Evolutionary conservation across 2,797 vertebrate genomes (phyloP).

Genomic region (Schizothorax lantsangensis): DNA sequence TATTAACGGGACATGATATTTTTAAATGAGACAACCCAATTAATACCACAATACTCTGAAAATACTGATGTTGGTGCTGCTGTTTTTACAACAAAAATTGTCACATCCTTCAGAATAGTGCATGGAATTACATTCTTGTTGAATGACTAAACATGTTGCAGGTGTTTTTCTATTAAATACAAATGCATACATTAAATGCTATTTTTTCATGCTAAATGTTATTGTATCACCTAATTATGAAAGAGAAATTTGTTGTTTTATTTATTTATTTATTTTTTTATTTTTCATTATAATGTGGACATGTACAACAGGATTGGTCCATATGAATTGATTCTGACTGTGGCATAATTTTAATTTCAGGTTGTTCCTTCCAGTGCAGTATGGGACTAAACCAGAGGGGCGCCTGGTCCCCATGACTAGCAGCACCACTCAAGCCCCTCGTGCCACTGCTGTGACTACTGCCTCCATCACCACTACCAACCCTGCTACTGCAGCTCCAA

Average conservation of each 20-base stretch:
- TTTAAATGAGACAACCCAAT: neutral
- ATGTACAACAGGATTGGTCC: neutral
- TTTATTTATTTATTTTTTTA: too few species aligned
- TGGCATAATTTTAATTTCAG: conserved; percentile 67
- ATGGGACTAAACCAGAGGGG: conserved; percentile 93
- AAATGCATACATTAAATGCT: too few species aligned
- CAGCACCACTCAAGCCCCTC: conserved; percentile 70
- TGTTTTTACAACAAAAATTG: neutral
- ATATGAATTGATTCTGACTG: neutral
- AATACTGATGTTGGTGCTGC: neutral
- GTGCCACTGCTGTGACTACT: conserved; percentile 65
- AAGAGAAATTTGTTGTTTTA: too few species aligned
- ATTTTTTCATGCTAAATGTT: too few species aligned
- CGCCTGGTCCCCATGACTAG: conserved; percentile 81
- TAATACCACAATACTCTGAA: neutral
- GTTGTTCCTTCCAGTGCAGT: conserved; percentile 91
- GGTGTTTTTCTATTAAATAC: too few species aligned
- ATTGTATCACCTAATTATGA: too few species aligned
- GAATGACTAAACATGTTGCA: too few species aligned
- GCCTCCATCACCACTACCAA: conserved; percentile 67
- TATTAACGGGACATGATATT: neutral
- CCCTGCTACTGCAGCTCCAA: conserved; percentile 69
- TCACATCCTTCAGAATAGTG: neutral
- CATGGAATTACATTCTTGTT: neutral
- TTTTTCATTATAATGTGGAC: neutral